Percentiles rank a stretch among this genome's conserved stretches.
phyloP scores from a whole-genome alignment of 2,888 invertebrate genomes.

The Drosophila quinaria region DNA sequence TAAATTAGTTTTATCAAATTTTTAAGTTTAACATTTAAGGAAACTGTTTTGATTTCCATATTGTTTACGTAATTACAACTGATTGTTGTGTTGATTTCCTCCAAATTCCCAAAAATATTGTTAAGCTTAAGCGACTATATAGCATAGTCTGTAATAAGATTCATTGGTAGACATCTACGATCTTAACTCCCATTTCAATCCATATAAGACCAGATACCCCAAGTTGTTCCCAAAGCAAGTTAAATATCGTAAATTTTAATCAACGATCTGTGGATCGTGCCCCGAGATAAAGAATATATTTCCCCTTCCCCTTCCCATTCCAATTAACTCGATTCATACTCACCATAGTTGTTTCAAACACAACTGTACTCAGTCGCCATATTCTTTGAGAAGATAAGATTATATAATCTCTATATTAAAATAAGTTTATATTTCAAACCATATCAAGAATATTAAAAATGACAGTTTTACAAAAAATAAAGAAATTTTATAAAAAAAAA shows the following conservation, averaged over 20 bases:
- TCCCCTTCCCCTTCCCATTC: neutral
- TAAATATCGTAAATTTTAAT: neutral
- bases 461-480: neutral
- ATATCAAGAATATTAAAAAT: neutral
- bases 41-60: neutral
- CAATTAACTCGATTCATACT: constrained; percentile 1
- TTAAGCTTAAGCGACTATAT: neutral
- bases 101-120: neutral
- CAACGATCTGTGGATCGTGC: neutral
- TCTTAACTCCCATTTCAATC: neutral
- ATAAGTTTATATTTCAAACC: neutral
- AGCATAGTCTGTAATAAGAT: neutral
- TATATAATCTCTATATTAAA: neutral
- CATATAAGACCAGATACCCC: neutral
- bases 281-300: neutral
- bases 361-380: neutral
- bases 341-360: constrained; percentile 1
- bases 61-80: neutral
- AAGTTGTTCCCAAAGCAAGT: neutral
- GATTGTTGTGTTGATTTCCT: neutral
- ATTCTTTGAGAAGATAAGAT: neutral
- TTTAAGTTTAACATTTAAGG: neutral
- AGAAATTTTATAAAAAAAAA: neutral
- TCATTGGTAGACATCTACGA: neutral
- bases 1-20: neutral